phyloP scores from a whole-genome alignment of 2,888 invertebrate genomes.

The Blera fallax region DNA sequence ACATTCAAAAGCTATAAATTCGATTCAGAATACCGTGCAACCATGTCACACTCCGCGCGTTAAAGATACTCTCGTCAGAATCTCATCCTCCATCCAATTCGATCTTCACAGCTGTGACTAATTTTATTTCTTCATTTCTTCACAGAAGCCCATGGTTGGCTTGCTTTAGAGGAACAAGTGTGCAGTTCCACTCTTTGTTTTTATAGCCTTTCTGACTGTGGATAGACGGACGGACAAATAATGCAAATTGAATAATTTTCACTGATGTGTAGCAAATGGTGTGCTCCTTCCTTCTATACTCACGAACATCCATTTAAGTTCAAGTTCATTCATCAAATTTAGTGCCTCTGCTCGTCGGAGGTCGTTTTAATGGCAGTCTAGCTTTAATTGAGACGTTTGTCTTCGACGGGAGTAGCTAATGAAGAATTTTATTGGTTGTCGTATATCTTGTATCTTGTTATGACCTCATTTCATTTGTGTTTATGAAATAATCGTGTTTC shows the following conservation, averaged over 20 bases:
- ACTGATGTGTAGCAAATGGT: conserved; percentile 4
- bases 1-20: conserved; percentile 57
- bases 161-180: conserved; percentile 16
- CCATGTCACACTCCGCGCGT: conserved; percentile 40
- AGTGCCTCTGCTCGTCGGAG: background rate
- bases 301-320: conserved; percentile 29
- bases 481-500: conserved; percentile 58
- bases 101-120: conserved; percentile 35
- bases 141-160: background rate
- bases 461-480: conserved; percentile 59
- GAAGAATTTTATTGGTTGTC: conserved; percentile 14
- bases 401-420: conserved; percentile 2
- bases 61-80: background rate
- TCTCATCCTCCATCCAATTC: background rate
- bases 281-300: background rate
- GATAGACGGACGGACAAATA: conserved; percentile 20
- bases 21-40: conserved; percentile 52
- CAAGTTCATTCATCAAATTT: conserved; percentile 63
- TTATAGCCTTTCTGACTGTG: background rate
- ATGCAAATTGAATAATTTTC: conserved; percentile 51
- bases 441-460: conserved; percentile 38
- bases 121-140: conserved; percentile 26
- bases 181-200: conserved; percentile 17
- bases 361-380: conserved; percentile 10
- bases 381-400: conserved; percentile 42